A percentile compares a stretch with the other conserved stretches of the same genome.
Evolutionary conservation across 2,113 vertebrate genomes (phyloP).

Genomic region (Melospiza melodia): DNA sequence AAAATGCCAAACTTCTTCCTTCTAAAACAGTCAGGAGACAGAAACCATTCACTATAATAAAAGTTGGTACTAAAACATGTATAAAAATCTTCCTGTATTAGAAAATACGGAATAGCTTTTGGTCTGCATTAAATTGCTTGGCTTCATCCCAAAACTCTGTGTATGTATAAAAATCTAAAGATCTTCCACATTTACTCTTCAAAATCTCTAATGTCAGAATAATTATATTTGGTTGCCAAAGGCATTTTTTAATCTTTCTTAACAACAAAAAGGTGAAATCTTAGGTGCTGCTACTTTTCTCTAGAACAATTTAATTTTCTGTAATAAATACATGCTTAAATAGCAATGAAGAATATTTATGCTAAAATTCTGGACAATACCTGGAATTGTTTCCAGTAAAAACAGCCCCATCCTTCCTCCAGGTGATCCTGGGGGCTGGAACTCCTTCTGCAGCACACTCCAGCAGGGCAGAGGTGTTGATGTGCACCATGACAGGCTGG

Average conservation of each 20-base stretch:
- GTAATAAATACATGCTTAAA: neutral
- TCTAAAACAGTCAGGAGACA: neutral
- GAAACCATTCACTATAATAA: neutral
- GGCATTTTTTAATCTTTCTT: neutral
- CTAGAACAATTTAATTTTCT: neutral
- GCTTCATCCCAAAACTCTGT: neutral
- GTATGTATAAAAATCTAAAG: neutral
- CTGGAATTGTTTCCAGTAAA: conserved; percentile 80
- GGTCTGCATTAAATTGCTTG: neutral
- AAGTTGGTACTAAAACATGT: neutral
- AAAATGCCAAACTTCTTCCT: neutral
- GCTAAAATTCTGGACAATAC: conserved; percentile 57
- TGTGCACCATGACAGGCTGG: conserved; percentile 70
- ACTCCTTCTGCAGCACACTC: conserved; percentile 87
- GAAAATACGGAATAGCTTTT: neutral
- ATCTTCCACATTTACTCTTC: neutral
- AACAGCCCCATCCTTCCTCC: conserved; percentile 92
- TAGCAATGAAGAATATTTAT: neutral
- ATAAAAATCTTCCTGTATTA: neutral
- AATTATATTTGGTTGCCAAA: neutral
- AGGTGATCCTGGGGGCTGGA: conserved; percentile 86
- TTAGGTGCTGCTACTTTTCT: neutral
- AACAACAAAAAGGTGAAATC: neutral
- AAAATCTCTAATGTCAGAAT: neutral
- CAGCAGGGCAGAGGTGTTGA: conserved; percentile 77